A percentile compares a stretch with the other conserved stretches of the same genome.
Conservation (phyloP, 1,140 invertebrate species). For the Meloidogyne hapla region DNA sequence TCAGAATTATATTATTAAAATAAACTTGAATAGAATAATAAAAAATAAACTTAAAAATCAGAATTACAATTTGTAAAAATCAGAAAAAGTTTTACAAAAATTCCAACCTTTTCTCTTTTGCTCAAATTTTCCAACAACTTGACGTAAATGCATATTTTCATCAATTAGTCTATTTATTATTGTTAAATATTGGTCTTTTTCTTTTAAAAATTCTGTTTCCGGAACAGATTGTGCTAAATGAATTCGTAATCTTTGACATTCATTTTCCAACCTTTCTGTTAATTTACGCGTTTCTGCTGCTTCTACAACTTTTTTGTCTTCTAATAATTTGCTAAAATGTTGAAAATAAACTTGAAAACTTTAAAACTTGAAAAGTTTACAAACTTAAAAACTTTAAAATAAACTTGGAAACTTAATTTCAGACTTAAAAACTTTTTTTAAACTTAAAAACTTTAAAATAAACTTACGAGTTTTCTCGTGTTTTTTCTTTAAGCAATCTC, state of each 20-base stretch:
- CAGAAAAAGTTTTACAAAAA: neutral
- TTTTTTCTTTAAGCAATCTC: constrained; percentile 46
- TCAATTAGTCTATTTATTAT: constrained; percentile 46
- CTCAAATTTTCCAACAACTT: constrained; percentile 42
- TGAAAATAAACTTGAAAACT: constrained; percentile 8
- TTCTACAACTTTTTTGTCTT: constrained; percentile 40
- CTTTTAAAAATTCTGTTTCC: constrained; percentile 37
- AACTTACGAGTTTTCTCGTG: constrained; percentile 47
- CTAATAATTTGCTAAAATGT: constrained; percentile 40
- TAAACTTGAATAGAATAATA: too few species aligned
- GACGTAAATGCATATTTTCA: constrained; percentile 45
- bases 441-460: neutral
- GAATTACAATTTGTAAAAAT: too few species aligned
- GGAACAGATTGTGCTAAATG: constrained; percentile 35
- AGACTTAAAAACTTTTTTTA: too few species aligned
- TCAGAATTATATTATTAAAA: neutral
- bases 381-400: neutral
- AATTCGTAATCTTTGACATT: constrained; percentile 36
- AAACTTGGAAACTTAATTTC: too few species aligned
- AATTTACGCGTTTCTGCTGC: constrained; percentile 40
- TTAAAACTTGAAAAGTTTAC: neutral
- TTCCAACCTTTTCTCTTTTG: constrained; percentile 16
- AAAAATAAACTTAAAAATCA: too few species aligned
- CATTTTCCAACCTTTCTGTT: constrained; percentile 39
- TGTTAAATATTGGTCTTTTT: constrained; percentile 48